Evolutionary conservation across 2,888 invertebrate genomes (phyloP).

Genomic region (Sesia apiformis): DNA sequence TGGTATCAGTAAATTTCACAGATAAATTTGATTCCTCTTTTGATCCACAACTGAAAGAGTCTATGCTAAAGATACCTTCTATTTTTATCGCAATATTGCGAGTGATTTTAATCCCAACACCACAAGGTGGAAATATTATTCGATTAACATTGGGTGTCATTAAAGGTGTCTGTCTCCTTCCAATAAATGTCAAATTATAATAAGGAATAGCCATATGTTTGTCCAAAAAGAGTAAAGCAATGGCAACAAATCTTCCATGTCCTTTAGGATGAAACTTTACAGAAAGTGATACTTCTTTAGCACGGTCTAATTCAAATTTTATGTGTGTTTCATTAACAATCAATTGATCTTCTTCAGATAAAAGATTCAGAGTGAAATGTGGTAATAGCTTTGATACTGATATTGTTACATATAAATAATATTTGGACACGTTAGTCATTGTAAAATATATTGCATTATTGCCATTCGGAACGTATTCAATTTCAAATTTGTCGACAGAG

Average conservation of each 20-base stretch:
- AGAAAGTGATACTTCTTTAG: slow-evolving; percentile 23
- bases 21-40: slow-evolving; percentile 34
- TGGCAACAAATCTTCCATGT: slow-evolving; percentile 44
- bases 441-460: slow-evolving; percentile 40
- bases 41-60: slow-evolving; percentile 33
- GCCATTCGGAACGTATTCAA: slow-evolving; percentile 28
- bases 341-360: slow-evolving; percentile 26
- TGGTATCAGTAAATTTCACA: slow-evolving; percentile 25
- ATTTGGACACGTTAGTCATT: slow-evolving; percentile 58
- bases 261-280: slow-evolving; percentile 52
- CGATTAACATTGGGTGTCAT: slow-evolving; percentile 39
- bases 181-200: slow-evolving; percentile 54
- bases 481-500: slow-evolving; percentile 52
- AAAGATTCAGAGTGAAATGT: slow-evolving; percentile 38
- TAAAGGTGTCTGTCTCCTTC: slow-evolving; percentile 33
- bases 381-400: slow-evolving; percentile 43
- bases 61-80: slow-evolving; percentile 26
- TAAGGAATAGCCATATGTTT: slow-evolving; percentile 51
- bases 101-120: slow-evolving; percentile 27
- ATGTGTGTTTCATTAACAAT: slow-evolving; percentile 36
- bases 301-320: slow-evolving; percentile 44
- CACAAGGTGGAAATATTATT: slow-evolving; percentile 52
- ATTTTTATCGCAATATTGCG: slow-evolving; percentile 33
- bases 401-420: slow-evolving; percentile 42
- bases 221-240: slow-evolving; percentile 51